Base-by-base conservation (phyloP, 2,797 vertebrate species). In the Brotula barbata region DNA sequence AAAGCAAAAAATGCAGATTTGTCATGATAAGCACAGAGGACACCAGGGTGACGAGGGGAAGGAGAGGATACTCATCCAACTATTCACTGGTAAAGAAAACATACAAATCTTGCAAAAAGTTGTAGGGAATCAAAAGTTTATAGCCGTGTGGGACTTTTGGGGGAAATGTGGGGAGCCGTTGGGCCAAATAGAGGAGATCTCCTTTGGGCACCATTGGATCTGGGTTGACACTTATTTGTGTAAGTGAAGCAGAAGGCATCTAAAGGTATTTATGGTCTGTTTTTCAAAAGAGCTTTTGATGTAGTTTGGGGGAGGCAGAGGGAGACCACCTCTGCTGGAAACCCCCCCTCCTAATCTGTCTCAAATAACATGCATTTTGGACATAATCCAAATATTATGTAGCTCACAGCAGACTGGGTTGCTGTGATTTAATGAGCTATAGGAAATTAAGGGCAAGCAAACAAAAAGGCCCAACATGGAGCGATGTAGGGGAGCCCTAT, bases 261-360 rank as follows among this genome's bases (percentile, higher is more conserved):
- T 52, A 6, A 42, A 65, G 41, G 17, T 64, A 57, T 69, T 74
- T 76, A 72, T 58, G 50, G 44, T 40, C 37, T 73, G 48, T 43
- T 59, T 71, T 75, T 71, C 20, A 41, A 54, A 70, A 44, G 34
- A 45, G 34, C 58, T 63, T 73, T 67, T 68, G 45, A 52, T 72
- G 51, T 52, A 25, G 28, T 49, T 61, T 44, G 53, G 51, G 34
- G 12, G 20, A 37, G 25, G 55, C 33, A 66, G 33, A 39, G 28
- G 20, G 43, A 62, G 58, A 22, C 55, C 46, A 61, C 50, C 15
- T 16, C 53, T 46, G 11, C 44, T 64, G 61, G 50, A 75, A 76
- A 48, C 65, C 40, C 40, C 40, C 40, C 56, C 10, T 19, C 50
- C 41, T 44, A 28, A 1, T 59, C 41, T 47, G 50, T 66, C 48